These are phyloP conservation scores for Nanger granti DNA, from an alignment of 2,113 vertebrate genomes.

Conservation along the genomic window DNA sequence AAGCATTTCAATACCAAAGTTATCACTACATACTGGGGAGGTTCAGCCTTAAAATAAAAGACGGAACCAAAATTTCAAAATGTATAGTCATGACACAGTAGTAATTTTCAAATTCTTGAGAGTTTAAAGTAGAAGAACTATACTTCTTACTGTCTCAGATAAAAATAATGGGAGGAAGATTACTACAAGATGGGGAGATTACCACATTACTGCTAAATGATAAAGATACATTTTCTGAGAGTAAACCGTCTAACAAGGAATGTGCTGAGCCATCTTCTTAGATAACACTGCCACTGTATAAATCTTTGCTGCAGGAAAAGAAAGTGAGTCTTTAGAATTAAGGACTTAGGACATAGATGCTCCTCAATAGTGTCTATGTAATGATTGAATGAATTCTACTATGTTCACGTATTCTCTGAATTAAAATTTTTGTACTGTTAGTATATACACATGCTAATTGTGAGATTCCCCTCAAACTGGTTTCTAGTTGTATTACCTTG, in stretches of 20 bases:
- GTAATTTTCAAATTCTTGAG: neutral
- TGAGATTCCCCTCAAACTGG: neutral
- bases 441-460: neutral
- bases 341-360: neutral
- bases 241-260: neutral
- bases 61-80: neutral
- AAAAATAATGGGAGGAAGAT: neutral
- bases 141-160: neutral
- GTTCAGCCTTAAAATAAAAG: neutral
- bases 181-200: neutral
- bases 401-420: neutral
- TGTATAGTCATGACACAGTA: neutral
- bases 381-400: neutral
- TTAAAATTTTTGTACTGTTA: neutral
- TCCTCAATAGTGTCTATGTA: neutral
- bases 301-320: neutral
- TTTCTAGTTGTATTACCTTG: neutral
- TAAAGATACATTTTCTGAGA: neutral
- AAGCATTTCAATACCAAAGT: neutral
- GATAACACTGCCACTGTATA: neutral
- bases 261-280: neutral
- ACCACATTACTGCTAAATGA: neutral
- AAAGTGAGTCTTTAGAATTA: neutral
- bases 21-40: neutral
- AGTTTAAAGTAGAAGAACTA: neutral